Evolutionary conservation across 2,113 vertebrate species (phyloP).

Genomic region (Heptranchias perlo): DNA sequence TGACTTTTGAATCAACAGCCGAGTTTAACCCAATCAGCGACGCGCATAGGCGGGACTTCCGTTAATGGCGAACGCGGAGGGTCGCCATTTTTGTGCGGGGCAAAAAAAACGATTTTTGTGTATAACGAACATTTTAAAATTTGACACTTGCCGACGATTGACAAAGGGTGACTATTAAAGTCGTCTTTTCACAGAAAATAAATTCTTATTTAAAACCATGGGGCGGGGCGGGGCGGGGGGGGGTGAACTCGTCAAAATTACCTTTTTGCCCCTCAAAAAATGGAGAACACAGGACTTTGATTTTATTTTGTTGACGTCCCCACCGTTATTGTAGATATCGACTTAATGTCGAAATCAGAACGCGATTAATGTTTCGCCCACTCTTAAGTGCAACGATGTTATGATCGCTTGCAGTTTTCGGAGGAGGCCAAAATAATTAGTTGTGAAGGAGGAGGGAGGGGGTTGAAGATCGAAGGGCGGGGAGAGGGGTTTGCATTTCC

Average conservation of each 20-base stretch:
- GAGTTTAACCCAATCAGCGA: neutral
- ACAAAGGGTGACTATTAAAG: neutral
- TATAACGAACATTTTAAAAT: neutral
- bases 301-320: neutral
- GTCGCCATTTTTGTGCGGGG: slow-evolving; percentile 26
- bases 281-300: neutral
- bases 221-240: too few relatives aligned
- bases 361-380: neutral
- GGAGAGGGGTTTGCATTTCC: neutral
- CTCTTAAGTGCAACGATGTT: neutral
- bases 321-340: neutral
- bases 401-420: neutral
- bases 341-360: neutral
- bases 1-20: rapidly evolving
- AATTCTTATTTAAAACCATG: neutral
- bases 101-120: neutral
- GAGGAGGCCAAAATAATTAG: neutral
- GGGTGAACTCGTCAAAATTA: neutral
- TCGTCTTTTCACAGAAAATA: neutral
- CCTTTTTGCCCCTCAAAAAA: neutral
- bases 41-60: neutral
- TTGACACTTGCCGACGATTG: neutral
- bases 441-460: too few relatives aligned
- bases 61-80: rapidly evolving
- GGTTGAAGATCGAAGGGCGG: neutral